Percentiles rank a stretch among this genome's conserved stretches.
These are phyloP conservation scores for Anolis apletophallus DNA, from an alignment of 2,797 vertebrate species.

Conservation along the genomic window DNA sequence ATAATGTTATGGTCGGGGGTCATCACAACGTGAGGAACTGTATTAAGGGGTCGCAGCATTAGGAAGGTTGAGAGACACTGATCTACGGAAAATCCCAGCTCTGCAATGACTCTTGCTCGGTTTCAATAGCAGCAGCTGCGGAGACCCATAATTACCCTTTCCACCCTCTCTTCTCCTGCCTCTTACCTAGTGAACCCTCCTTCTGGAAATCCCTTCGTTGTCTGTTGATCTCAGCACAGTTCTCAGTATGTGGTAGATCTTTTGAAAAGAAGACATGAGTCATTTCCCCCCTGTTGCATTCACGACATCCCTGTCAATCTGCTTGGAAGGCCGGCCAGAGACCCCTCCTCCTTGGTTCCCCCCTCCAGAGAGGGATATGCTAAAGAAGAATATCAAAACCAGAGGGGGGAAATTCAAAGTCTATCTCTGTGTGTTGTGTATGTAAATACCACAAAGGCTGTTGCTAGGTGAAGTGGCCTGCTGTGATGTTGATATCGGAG, in stretches of 20 bases:
- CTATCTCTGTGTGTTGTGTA: no score
- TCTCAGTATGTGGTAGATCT: not conserved
- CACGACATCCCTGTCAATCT: not conserved
- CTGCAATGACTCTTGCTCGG: not conserved
- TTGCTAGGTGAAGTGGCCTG: no score
- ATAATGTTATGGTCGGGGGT: no score
- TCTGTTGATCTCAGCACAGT: not conserved
- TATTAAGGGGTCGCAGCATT: no score
- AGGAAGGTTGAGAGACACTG: no score
- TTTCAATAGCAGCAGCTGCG: not conserved
- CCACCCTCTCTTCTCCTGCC: not conserved
- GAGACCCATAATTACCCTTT: not conserved
- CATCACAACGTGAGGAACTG: no score
- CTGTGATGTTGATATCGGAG: no score
- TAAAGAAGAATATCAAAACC: no score
- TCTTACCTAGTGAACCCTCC: not conserved
- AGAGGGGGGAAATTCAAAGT: no score
- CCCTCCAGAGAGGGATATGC: not conserved
- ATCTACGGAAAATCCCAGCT: not conserved
- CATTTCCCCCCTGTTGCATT: not conserved
- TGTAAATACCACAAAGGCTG: no score
- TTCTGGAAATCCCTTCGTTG: not conserved
- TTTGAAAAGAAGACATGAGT: not conserved
- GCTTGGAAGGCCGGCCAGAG: not conserved
- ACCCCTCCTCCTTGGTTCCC: not conserved